Percentiles rank a stretch among this genome's conserved stretches.
Evolutionary conservation across 1,140 invertebrate genomes (phyloP).

Genomic region (Drosophila ercepeae): DNA sequence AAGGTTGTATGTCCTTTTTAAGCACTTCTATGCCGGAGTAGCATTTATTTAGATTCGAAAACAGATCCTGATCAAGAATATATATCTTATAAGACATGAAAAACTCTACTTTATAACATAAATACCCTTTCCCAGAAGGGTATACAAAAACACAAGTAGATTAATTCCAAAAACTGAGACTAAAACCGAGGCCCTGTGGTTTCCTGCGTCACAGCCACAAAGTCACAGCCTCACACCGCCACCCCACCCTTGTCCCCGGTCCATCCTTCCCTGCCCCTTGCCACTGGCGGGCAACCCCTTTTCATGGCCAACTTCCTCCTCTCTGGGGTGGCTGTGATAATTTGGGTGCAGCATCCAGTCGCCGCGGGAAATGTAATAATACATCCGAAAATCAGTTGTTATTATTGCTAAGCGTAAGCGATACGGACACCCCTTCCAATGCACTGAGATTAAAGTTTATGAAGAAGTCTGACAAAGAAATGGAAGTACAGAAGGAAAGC

Average conservation of each 20-base stretch:
- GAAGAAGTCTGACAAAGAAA: too few species aligned
- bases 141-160: not conserved
- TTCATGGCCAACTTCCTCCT: slow-evolving; percentile 1
- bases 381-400: slow-evolving; percentile 81
- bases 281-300: not conserved
- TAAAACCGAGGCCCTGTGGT: slow-evolving; percentile 14
- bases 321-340: slow-evolving; percentile 69
- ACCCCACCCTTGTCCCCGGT: too few species aligned
- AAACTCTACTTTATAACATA: too few species aligned
- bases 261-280: not conserved
- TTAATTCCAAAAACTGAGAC: not conserved
- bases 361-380: slow-evolving; percentile 77
- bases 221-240: not conserved
- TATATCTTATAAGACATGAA: not conserved
- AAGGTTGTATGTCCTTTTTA: not conserved
- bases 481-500: too few species aligned
- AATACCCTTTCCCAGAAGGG: not conserved
- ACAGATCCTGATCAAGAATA: not conserved
- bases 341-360: slow-evolving; percentile 64
- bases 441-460: too few species aligned
- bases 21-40: too few species aligned
- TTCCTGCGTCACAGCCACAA: slow-evolving; percentile 5
- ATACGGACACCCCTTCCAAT: slow-evolving; percentile 45
- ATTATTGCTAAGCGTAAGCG: slow-evolving; percentile 78
- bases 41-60: too few species aligned